Evolutionary conservation across 2,113 vertebrate species (phyloP).

Genomic region (Poecile atricapillus): DNA sequence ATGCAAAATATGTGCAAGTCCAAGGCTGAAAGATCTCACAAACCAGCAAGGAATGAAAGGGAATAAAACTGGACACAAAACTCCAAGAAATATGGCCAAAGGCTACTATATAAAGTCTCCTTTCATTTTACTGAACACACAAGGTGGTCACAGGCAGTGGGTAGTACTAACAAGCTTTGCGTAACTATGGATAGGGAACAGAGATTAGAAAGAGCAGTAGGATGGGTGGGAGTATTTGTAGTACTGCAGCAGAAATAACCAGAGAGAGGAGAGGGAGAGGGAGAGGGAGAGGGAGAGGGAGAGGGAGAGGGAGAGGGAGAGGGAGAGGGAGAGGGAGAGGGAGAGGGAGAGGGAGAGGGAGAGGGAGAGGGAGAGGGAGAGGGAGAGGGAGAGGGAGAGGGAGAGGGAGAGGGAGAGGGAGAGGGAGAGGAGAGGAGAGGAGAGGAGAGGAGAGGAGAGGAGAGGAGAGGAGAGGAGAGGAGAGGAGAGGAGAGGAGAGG

Average conservation of each 20-base stretch:
- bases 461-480: no score
- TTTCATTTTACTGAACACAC: neutral
- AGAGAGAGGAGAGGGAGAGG: no score
- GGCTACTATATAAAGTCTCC: neutral
- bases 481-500: no score
- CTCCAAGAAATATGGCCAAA: neutral
- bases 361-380: no score
- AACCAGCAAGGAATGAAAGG: neutral
- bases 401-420: no score
- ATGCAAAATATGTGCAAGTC: neutral
- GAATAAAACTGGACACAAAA: neutral
- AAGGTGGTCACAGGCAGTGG: neutral
- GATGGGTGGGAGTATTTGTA: neutral
- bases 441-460: no score
- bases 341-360: no score
- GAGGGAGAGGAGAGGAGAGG: no score
- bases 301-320: no score
- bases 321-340: no score
- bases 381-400: no score
- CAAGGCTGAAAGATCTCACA: neutral
- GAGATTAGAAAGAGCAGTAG: neutral
- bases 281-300: no score
- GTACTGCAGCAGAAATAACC: neutral
- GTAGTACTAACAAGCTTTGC: neutral
- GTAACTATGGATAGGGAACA: neutral